Base-by-base conservation (phyloP, 2,113 vertebrate genomes). In the Muntiacus muntjak region DNA sequence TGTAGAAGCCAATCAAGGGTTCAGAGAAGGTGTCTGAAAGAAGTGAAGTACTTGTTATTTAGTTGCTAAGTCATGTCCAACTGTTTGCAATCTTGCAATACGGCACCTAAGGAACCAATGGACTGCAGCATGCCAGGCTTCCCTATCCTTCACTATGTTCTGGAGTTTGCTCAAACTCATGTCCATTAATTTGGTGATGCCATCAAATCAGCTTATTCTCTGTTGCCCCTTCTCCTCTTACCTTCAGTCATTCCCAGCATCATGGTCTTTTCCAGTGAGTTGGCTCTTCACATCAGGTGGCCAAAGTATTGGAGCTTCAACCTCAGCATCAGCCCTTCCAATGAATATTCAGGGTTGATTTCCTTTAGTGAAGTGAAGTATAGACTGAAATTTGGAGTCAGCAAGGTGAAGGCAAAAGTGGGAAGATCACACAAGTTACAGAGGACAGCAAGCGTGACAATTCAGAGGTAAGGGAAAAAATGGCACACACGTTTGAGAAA, bases 31-130 rank as follows among this genome's bases (percentile, higher is more conserved):
- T 3, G 13, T 93, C 30, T 71, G 36, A 45, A 82, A 71, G 60
- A 76, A 76, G 6, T 76, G 23, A 82, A 71, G 12, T 54, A 19
- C 12, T 40, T 74, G 67, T 74, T 40, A 74, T 74, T 74, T 11
- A 40, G 36, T 40, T 23, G 10, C 36, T 12, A 74, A 74, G 36
- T 12, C 0, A 0, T 74, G 21, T 23, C 19, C n/a, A 71, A 6
- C 10, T 74, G 36, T 71, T 71, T 40, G 67, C 19, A 74, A 3
- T 74, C n/a, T 11, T 74, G 10, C n/a, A n/a, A n/a, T n/a, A n/a
- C n/a, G n/a, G n/a, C n/a, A n/a, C n/a, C n/a, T n/a, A n/a, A n/a
- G n/a, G n/a, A n/a, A n/a, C n/a, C n/a, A n/a, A n/a, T 25, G 36
- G 67, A 40, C 36, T 25, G 67, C 10, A 74, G 10, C 67, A 25